Evolutionary conservation across 64 coral and sea anemone genomes (phyloP), one percentile per base, ranked within the genome.

Genomic region (Pocillopora verrucosa): DNA sequence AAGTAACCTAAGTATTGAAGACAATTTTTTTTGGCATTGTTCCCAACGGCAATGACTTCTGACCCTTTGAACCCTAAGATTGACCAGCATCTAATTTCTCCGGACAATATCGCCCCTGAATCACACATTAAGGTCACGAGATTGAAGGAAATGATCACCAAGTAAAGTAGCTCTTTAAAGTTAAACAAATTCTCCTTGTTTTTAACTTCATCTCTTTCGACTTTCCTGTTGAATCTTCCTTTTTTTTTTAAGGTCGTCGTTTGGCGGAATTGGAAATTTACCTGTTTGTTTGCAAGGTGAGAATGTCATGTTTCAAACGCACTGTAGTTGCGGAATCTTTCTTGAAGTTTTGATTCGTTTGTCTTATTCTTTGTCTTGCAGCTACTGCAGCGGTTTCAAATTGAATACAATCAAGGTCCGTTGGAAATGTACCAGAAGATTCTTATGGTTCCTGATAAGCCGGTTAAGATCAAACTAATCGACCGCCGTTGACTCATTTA

Each of bases 251-350:
- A 84, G 80, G 80, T 5, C 80, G 80, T 51, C 80, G 80, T 11
- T 9, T 84, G 15, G 80, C 80, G 14, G 80, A 84, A 36, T 41
- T 84, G 25, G 80, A 84, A 51, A 45, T 84, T 1, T 84, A 84
- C 61, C 11, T 84, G 16, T 56, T 84, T 24, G 4, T 84, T 19
- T 84, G 80, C 80, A 84, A 70, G 67, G 80, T 84, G 17, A 13
- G 80, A 51, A 3, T 41, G 20, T 38, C 64, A 1, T 70, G 22
- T 11, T n/a, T 30, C 24, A 16, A 68, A 70, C 25, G 67, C 5
- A 67, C 22, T 67, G 16, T 20, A 67, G 22, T 1, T 16, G 6
- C 0, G 16, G 17, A 67, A 67, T 70, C 11, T 70, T 70, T 70
- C 10, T 20, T 70, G 19, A 70, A 11, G 20, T 70, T 70, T 30